These are phyloP conservation scores for Teleopsis dalmanni DNA, from an alignment of 1,140 invertebrate species.

Conservation along the genomic window DNA sequence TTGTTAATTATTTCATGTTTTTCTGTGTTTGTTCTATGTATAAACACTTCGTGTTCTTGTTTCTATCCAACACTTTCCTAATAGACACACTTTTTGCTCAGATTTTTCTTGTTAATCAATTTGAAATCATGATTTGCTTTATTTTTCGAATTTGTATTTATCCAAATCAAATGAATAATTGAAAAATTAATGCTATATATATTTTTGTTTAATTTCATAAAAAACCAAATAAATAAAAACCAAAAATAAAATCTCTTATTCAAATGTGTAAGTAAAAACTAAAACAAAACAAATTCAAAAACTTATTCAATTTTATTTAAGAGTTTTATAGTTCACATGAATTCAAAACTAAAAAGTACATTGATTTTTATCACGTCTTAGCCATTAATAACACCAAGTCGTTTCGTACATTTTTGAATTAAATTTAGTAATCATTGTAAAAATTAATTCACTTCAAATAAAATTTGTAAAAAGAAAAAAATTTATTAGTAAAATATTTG, in stretches of 20 bases:
- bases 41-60: too few relatives aligned
- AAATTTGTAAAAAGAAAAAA: too few relatives aligned
- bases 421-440: too few relatives aligned
- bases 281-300: too few relatives aligned
- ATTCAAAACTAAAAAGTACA: neutral
- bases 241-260: slow-evolving; percentile 4
- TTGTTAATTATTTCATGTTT: too few relatives aligned
- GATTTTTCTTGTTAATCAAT: too few relatives aligned
- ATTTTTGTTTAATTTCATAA: slow-evolving; percentile 10
- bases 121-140: neutral
- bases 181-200: slow-evolving; percentile 7
- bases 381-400: neutral
- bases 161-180: neutral
- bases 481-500: too few relatives aligned
- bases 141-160: neutral
- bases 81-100: too few relatives aligned
- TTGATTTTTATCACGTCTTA: neutral
- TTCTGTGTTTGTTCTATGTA: too few relatives aligned
- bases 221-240: neutral
- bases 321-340: neutral
- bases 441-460: too few relatives aligned
- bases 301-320: slow-evolving; percentile 1
- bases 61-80: too few relatives aligned
- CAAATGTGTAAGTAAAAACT: slow-evolving; percentile 10
- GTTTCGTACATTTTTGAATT: too few relatives aligned